phyloP scores from a whole-genome alignment of 2,113 vertebrate genomes.

The Pangasianodon gigas region DNA sequence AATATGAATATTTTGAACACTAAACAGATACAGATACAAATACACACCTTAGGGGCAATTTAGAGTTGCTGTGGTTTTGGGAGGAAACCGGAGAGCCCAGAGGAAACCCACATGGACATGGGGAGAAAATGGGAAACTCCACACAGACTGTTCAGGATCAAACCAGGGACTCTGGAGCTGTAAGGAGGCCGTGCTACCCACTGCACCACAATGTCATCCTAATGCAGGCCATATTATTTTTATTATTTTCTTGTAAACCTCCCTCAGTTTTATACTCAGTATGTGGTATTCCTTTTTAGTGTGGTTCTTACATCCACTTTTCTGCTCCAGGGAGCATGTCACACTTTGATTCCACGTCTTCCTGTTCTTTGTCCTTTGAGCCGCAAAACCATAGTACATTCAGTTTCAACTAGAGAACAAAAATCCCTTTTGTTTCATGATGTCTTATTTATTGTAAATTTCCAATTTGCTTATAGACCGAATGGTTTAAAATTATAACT shows the following conservation, averaged over 20 bases:
- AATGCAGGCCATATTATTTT: background rate
- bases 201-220: background rate
- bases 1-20: background rate
- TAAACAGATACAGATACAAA: background rate
- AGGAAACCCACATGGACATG: background rate
- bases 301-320: background rate
- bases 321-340: background rate
- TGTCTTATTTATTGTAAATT: background rate
- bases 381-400: background rate
- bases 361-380: background rate
- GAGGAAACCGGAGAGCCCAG: background rate
- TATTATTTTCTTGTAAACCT: conserved; percentile 6
- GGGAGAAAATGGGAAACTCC: background rate
- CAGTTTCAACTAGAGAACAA: background rate
- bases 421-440: background rate
- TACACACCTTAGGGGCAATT: background rate
- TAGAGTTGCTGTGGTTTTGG: background rate
- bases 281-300: background rate
- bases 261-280: background rate
- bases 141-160: background rate
- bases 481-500: background rate
- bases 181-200: background rate
- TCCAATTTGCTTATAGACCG: background rate
- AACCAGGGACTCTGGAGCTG: background rate
- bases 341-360: background rate